Percentiles rank a stretch among this genome's conserved stretches.
These are phyloP conservation scores for Pardalotus punctatus DNA, from an alignment of 2,113 vertebrate species.

Conservation along the genomic window DNA sequence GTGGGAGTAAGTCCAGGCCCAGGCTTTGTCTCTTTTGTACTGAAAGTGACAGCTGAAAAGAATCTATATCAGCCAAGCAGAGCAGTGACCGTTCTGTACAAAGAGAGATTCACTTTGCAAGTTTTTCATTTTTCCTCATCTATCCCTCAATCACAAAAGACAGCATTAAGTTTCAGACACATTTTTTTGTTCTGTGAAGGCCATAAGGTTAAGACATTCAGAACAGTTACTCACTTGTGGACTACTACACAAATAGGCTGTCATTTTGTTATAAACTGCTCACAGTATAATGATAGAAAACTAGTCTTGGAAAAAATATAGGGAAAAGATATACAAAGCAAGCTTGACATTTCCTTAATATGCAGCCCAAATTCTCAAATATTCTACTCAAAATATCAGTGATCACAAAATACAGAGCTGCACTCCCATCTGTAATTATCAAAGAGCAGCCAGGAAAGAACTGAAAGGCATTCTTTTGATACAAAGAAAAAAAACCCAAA, in stretches of 20 bases:
- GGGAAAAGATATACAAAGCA: neutral
- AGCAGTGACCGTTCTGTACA: neutral
- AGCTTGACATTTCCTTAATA: neutral
- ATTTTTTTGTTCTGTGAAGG: neutral
- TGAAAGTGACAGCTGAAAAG: conserved; percentile 45
- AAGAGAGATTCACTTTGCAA: neutral
- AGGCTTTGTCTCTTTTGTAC: neutral
- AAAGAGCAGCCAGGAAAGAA: neutral
- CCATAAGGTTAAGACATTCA: neutral
- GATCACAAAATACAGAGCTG: neutral
- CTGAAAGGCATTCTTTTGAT: neutral
- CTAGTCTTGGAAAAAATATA: neutral
- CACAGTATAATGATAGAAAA: neutral
- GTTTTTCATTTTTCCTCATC: neutral
- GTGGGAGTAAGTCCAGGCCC: neutral
- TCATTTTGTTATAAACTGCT: neutral
- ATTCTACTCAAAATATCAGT: neutral
- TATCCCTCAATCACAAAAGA: neutral
- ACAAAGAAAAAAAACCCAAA: neutral
- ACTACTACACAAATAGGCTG: neutral
- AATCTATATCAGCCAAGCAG: neutral
- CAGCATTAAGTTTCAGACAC: neutral
- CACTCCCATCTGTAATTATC: neutral
- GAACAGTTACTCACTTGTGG: neutral
- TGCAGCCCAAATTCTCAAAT: neutral